phyloP scores from a whole-genome alignment of 2,113 vertebrate species.

The Gopherus evgoodei region DNA sequence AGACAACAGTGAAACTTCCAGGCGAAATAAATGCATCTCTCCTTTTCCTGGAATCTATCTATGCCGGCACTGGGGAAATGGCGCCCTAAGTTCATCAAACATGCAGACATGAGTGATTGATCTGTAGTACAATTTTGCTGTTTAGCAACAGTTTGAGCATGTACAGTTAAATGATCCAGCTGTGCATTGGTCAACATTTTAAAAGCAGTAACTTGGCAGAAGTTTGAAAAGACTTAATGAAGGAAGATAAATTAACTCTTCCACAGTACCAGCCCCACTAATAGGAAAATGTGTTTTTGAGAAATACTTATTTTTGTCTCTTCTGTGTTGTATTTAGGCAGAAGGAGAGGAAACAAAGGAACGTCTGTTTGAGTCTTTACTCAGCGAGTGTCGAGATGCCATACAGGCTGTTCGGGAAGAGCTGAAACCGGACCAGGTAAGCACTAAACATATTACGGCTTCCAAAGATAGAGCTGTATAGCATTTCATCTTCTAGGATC shows the following conservation, averaged over 20 bases:
- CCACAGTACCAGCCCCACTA: not conserved
- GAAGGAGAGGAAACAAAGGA: slow-evolving; percentile 96
- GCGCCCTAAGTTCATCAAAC: not conserved
- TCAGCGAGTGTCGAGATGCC: slow-evolving; percentile 97
- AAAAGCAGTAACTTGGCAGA: not conserved
- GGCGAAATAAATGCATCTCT: not conserved
- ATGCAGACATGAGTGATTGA: not conserved
- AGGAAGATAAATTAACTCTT: not conserved
- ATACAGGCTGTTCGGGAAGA: slow-evolving; percentile 97
- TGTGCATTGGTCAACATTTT: accelerated
- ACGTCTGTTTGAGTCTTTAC: slow-evolving; percentile 93
- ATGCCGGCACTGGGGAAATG: not conserved
- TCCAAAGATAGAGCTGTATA: accelerated
- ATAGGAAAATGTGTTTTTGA: not conserved
- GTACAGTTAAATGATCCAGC: not conserved
- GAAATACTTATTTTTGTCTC: not conserved
- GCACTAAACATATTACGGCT: not conserved
- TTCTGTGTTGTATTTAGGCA: slow-evolving; percentile 78
- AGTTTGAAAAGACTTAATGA: not conserved
- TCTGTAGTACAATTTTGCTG: not conserved
- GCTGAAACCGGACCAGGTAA: slow-evolving; percentile 91
- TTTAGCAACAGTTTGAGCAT: not conserved
- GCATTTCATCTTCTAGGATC: accelerated
- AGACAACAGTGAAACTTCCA: not conserved
- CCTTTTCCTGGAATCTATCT: not conserved